Evolutionary conservation across 2,888 invertebrate genomes (phyloP), one percentile per base, ranked within the genome.

Genomic region (Chromoteleia sp.): DNA sequence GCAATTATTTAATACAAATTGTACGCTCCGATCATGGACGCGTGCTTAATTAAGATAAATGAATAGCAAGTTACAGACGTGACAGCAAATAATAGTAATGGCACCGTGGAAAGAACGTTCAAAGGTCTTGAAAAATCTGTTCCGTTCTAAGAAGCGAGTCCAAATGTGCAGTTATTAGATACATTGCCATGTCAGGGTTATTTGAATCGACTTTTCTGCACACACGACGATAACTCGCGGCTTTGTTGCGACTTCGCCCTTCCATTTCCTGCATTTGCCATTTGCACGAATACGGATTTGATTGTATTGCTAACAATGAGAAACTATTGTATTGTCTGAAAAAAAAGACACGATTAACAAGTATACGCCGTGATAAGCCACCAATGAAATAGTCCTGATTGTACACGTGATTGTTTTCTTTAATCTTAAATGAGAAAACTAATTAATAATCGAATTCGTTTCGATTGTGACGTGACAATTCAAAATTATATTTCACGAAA

Each of bases 111-210:
- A 25, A 2, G 25, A 25, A 6, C 25, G 39, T 39, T 12, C 39
- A 39, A 39, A 39, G 39, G 39, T 39, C 14, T 43, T 50, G 25
- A 25, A 25, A 25, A 25, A 25, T n/a, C n/a, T n/a, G n/a, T n/a
- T n/a, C n/a, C 36, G 30, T 12, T 1, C 2, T 5, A 6, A 25
- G n/a, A 21, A 50, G 1, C n/a, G 30, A 36, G 15, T 30, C 29
- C 5, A 25, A 41, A 29, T 29, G 59, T 54, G 21, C 63, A 19
- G 54, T 76, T 45, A 76, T 54, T 14, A 41, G 59, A 75, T 48
- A 59, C 52, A 76, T 21, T 43, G 76, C 36, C 25, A 33, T 59
- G 68, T 76, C 76, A 76, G 76, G 68, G 76, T 76, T 68, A 61
- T 54, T 59, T 7, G 52, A 75, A 68, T 68, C 52, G 54, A 54